Evolutionary conservation across 2,888 invertebrate species (phyloP).

Genomic region (Tridacna crocea): DNA sequence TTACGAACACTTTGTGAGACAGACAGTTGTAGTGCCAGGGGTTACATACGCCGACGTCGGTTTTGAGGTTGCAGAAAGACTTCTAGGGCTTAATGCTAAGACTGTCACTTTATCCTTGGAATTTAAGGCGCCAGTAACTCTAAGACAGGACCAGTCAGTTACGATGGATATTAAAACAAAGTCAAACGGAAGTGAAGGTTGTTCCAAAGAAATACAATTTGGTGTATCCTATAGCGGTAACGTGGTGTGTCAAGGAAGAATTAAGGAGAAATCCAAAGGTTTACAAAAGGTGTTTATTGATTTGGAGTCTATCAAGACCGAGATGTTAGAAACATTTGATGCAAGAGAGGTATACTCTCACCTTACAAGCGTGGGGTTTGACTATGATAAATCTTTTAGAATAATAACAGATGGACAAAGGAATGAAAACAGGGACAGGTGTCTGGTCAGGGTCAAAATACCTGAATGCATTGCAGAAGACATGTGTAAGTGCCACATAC

Average conservation of each 20-base stretch:
- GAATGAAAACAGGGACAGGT: background rate
- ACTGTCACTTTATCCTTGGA: background rate
- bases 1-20: conserved; percentile 59
- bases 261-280: background rate
- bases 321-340: background rate
- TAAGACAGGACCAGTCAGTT: background rate
- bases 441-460: background rate
- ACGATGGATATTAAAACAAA: background rate
- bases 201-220: conserved; percentile 3
- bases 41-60: conserved; percentile 59
- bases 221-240: background rate
- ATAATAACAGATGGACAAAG: background rate
- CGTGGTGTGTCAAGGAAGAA: background rate
- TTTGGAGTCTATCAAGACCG: background rate
- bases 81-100: background rate
- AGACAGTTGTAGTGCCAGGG: conserved; percentile 58
- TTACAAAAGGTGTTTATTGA: background rate
- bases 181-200: background rate
- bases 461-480: background rate
- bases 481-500: background rate
- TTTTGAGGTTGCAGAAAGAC: conserved; percentile 42
- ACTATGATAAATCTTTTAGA: background rate
- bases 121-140: background rate
- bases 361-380: background rate
- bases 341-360: background rate